A percentile compares a stretch with the other conserved stretches of the same genome.
Evolutionary conservation across 2,888 invertebrate species (phyloP).

Genomic region (Girardia tigrina): DNA sequence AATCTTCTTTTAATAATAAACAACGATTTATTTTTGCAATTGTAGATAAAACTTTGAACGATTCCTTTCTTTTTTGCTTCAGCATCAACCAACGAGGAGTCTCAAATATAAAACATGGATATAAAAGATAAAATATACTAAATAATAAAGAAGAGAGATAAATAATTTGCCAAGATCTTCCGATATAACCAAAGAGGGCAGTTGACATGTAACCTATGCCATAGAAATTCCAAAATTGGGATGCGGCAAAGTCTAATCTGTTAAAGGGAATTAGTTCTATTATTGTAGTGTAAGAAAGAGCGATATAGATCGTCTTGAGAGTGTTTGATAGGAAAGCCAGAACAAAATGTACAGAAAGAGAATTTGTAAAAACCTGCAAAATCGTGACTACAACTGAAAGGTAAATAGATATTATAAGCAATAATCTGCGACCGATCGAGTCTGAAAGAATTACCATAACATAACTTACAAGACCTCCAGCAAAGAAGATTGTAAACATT

Average conservation of each 20-base stretch:
- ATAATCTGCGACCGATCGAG: background rate
- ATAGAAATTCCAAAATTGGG: slow-evolving; percentile 18
- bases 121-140: background rate
- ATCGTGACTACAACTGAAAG: background rate
- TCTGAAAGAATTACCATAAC: background rate
- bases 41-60: background rate
- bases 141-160: background rate
- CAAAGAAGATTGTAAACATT: background rate
- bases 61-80: background rate
- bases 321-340: background rate
- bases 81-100: slow-evolving; percentile 1
- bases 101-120: background rate
- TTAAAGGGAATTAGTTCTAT: background rate
- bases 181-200: background rate
- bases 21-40: background rate
- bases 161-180: background rate
- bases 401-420: background rate
- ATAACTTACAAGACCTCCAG: background rate
- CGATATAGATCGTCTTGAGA: background rate
- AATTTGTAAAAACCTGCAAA: background rate
- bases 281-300: background rate
- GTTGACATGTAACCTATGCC: background rate
- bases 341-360: background rate
- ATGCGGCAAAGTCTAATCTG: background rate
- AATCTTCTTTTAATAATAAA: background rate